Evolutionary conservation across 2,888 invertebrate genomes (phyloP).

Genomic region (Troilus luridus): DNA sequence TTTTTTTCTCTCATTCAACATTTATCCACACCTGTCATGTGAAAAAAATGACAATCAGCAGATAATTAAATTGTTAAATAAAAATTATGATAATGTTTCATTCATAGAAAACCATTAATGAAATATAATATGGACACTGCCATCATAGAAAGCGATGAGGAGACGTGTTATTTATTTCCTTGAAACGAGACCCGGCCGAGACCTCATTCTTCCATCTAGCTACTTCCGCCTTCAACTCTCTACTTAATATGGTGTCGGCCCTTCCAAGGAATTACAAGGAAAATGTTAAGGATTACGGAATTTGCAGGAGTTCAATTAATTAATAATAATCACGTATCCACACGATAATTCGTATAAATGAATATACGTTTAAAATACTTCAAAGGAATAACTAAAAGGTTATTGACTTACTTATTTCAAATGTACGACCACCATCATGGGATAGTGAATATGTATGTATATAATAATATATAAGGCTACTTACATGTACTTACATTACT

Average conservation of each 20-base stretch:
- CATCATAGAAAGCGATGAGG: not conserved
- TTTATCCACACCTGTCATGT: no score
- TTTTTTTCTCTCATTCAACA: no score
- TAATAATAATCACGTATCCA: not conserved
- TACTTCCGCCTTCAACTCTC: constrained; percentile 34
- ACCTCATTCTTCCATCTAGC: constrained; percentile 35
- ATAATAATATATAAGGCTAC: no score
- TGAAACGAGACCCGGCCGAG: constrained; percentile 41
- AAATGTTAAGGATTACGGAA: not conserved
- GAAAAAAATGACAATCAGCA: no score
- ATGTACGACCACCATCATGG: no score
- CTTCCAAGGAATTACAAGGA: not conserved
- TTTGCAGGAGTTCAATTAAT: not conserved
- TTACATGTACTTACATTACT: no score
- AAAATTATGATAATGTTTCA: not conserved
- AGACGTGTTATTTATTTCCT: not conserved
- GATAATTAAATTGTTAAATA: no score
- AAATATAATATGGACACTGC: not conserved
- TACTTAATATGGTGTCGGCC: constrained; percentile 25
- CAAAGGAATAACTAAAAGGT: not conserved
- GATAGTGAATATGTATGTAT: no score
- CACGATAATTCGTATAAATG: not conserved
- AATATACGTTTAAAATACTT: not conserved
- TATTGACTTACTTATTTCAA: no score
- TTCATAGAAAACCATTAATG: not conserved